Percentiles rank a stretch among this genome's conserved stretches.
Conservation (phyloP, 2,797 vertebrate genomes). For the Cheirogaleus major region DNA sequence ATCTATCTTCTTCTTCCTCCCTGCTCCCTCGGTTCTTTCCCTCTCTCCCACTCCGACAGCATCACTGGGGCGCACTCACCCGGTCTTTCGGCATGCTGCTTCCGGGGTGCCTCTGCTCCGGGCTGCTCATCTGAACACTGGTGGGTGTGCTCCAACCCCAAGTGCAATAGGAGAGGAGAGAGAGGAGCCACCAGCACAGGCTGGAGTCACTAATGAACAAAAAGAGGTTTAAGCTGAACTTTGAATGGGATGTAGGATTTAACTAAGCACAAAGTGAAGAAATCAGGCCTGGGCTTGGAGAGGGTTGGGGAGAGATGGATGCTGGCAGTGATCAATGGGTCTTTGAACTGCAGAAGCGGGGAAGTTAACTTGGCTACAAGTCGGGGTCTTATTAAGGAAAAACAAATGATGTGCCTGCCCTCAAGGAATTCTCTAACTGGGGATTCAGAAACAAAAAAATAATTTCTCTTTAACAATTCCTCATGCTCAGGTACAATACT, state of each 20-base stretch:
- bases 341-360: background rate
- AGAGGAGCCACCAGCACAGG: background rate
- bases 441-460: background rate
- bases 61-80: accelerated
- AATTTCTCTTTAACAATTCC: background rate
- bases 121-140: background rate
- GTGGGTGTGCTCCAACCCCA: background rate
- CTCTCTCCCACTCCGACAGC: no score
- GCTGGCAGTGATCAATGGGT: background rate
- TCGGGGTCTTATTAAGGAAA: background rate
- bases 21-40: no score
- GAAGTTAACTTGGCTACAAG: background rate
- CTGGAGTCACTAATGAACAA: background rate
- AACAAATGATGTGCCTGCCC: background rate
- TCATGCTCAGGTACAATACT: background rate
- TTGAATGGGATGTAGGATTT: background rate
- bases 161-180: background rate
- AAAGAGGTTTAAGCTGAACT: background rate
- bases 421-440: background rate
- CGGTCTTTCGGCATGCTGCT: background rate
- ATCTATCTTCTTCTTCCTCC: background rate
- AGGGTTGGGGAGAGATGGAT: background rate
- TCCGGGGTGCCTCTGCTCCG: background rate
- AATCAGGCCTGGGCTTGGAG: background rate
- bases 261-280: background rate